phyloP scores from a whole-genome alignment of 1,140 invertebrate genomes.

The Lutraria rhynchaena region DNA sequence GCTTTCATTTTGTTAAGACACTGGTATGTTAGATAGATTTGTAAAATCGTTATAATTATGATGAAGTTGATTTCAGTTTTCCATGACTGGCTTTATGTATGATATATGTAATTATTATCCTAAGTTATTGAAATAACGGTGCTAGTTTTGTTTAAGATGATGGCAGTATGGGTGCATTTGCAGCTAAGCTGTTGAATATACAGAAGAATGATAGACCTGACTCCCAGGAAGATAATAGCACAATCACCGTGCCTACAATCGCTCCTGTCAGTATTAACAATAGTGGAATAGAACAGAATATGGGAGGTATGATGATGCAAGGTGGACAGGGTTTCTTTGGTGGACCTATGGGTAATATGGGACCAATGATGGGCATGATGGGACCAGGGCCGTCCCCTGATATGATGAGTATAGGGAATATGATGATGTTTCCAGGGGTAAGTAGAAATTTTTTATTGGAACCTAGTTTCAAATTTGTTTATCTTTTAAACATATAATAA shows the following conservation, averaged over 20 bases:
- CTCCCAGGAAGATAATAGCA: slow-evolving; percentile 10
- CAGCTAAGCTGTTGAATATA: slow-evolving; percentile 54
- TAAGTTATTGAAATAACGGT: too few relatives aligned
- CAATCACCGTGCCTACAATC: slow-evolving; percentile 22
- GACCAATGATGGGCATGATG: slow-evolving; percentile 68
- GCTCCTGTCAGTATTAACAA: slow-evolving; percentile 12
- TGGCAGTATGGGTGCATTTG: slow-evolving; percentile 44
- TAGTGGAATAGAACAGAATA: slow-evolving; percentile 17
- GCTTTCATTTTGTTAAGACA: too few relatives aligned
- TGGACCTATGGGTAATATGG: slow-evolving; percentile 45
- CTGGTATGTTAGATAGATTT: too few relatives aligned
- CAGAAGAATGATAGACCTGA: slow-evolving; percentile 6
- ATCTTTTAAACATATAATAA: too few relatives aligned
- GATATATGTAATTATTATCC: too few relatives aligned
- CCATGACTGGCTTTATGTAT: too few relatives aligned
- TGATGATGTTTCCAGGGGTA: slow-evolving; percentile 58
- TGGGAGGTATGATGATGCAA: slow-evolving; percentile 53
- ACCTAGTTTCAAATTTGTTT: too few relatives aligned
- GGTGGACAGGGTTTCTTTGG: slow-evolving; percentile 53
- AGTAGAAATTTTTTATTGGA: neutral
- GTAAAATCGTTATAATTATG: too few relatives aligned
- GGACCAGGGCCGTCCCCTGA: slow-evolving; percentile 57
- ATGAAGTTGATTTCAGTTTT: too few relatives aligned
- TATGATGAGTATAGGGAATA: slow-evolving; percentile 60
- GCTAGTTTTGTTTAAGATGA: slow-evolving; percentile 52